Conservation (phyloP, 2,888 invertebrate genomes). For the Folsomia candida region DNA sequence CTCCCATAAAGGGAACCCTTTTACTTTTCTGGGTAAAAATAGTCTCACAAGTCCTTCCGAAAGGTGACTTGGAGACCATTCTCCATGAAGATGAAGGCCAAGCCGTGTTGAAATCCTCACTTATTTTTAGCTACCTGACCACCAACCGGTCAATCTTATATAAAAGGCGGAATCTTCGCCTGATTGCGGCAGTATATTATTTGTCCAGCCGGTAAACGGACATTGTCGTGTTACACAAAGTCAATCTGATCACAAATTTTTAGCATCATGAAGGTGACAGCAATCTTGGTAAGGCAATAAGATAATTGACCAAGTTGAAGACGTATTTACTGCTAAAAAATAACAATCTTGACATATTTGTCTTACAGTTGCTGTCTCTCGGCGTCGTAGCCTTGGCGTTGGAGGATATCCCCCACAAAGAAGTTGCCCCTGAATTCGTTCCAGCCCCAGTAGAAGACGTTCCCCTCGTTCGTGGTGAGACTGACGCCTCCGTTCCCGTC, state of each 20-base stretch:
- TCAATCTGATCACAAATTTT: too few relatives aligned
- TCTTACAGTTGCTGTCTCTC: constrained; percentile 11
- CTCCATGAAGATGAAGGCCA: too few relatives aligned
- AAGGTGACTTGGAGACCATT: constrained; percentile 1
- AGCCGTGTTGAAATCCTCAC: too few relatives aligned
- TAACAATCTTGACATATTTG: not conserved
- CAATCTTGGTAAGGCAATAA: constrained; percentile 13
- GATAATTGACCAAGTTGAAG: not conserved
- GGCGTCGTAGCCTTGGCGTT: constrained; percentile 6
- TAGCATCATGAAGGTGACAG: constrained; percentile 15
- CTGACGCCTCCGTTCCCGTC: not conserved
- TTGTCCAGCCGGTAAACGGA: not conserved
- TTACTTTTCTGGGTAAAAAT: not conserved
- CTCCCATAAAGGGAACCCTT: not conserved
- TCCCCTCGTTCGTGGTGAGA: too few relatives aligned
- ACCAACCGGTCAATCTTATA: too few relatives aligned
- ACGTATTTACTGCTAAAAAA: too few relatives aligned
- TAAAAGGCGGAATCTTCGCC: not conserved
- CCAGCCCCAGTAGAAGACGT: not conserved
- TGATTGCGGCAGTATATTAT: not conserved
- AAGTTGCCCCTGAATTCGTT: constrained; percentile 2
- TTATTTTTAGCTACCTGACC: too few relatives aligned
- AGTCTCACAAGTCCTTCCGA: constrained; percentile 11
- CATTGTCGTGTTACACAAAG: not conserved
- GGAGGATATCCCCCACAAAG: not conserved